Percentiles rank a stretch among this genome's conserved stretches.
These are phyloP conservation scores for Spongilla lacustris DNA, from an alignment of 37 sponge, comb jelly and placozoan genomes.

Conservation along the genomic window DNA sequence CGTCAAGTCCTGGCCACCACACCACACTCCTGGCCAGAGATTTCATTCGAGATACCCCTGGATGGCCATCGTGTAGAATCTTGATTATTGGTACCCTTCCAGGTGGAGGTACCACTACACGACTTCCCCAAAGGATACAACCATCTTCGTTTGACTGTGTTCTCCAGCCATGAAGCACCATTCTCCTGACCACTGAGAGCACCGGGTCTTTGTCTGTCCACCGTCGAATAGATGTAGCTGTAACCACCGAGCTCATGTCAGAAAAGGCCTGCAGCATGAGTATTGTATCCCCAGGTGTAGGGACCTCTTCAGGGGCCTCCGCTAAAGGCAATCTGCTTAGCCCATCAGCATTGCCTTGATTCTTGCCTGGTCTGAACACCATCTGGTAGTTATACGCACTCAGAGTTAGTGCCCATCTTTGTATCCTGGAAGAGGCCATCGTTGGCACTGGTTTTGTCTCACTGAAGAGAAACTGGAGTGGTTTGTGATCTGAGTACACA, in stretches of 20 bases:
- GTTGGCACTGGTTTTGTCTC: slow-evolving; percentile 9
- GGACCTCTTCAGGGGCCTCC: neutral
- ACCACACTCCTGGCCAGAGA: slow-evolving; percentile 14
- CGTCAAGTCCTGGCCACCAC: slow-evolving; percentile 59
- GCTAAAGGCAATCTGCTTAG: slow-evolving; percentile 20
- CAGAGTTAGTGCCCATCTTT: slow-evolving; percentile 37
- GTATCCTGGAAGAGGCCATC: slow-evolving; percentile 36
- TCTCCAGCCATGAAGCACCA: slow-evolving; percentile 4
- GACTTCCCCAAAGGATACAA: slow-evolving; percentile 28
- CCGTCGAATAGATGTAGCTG: neutral
- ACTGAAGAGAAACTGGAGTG: slow-evolving; percentile 20
- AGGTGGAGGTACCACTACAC: slow-evolving; percentile 8
- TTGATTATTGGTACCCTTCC: neutral
- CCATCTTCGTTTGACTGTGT: neutral
- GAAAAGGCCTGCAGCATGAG: slow-evolving; percentile 4
- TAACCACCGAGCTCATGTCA: neutral
- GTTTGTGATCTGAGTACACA: slow-evolving; percentile 44
- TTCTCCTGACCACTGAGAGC: slow-evolving; percentile 2
- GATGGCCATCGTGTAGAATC: slow-evolving; percentile 35
- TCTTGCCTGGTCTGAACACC: slow-evolving; percentile 16
- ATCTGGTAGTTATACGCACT: slow-evolving; percentile 42
- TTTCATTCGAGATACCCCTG: slow-evolving; percentile 24
- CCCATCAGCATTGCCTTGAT: slow-evolving; percentile 36
- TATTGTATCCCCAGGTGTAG: slow-evolving; percentile 20
- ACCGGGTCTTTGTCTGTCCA: slow-evolving; percentile 41